These are phyloP conservation scores for human DNA, from an alignment of 2,113 vertebrate genomes.

Conservation along the genomic window DNA sequence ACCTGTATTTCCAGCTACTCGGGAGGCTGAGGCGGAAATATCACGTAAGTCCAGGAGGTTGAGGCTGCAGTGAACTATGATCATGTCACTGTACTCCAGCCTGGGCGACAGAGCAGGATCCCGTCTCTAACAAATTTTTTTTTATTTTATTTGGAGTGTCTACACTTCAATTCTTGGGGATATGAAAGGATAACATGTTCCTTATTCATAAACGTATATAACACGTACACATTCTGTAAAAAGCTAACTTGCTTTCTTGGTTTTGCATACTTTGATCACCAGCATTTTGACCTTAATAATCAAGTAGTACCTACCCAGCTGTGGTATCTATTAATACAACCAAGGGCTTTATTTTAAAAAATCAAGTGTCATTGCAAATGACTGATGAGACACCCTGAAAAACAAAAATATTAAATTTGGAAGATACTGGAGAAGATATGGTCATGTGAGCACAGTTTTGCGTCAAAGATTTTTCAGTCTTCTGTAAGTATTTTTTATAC, in stretches of 20 bases:
- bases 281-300: conserved; percentile 21
- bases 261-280: background rate
- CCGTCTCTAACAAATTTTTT: too few species aligned
- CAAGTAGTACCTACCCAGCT: background rate
- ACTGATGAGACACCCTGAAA: background rate
- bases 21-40: too few species aligned
- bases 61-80: too few species aligned
- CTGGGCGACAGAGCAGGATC: too few species aligned
- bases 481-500: background rate
- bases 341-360: background rate
- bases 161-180: background rate
- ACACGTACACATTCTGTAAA: background rate
- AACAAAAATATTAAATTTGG: background rate
- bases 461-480: background rate
- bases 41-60: too few species aligned
- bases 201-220: background rate
- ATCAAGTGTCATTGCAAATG: background rate
- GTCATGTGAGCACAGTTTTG: background rate
- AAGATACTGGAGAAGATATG: background rate
- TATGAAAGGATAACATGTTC: background rate
- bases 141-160: background rate
- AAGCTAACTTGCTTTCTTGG: background rate
- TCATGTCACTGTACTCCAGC: too few species aligned
- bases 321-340: background rate
- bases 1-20: too few species aligned